These are phyloP conservation scores for Tragelaphus strepsiceros DNA, from an alignment of 2,113 vertebrate species.

Conservation along the genomic window DNA sequence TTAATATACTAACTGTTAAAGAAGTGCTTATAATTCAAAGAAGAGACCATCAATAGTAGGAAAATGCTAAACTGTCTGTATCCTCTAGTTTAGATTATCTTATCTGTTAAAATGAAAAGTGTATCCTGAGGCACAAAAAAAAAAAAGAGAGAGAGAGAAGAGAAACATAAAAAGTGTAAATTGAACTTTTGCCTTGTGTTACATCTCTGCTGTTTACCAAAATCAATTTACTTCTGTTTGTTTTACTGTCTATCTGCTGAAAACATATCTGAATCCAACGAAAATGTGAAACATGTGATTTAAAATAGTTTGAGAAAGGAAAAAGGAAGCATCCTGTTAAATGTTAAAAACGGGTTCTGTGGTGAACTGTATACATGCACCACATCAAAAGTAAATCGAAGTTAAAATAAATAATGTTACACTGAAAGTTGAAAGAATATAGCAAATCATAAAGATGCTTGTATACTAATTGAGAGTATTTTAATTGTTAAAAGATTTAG, in stretches of 20 bases:
- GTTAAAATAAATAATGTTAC: conserved; percentile 76
- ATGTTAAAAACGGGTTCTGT: conserved; percentile 66
- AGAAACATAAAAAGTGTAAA: conserved; percentile 50
- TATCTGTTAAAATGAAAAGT: conserved; percentile 38
- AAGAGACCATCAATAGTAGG: neutral
- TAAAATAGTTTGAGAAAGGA: conserved; percentile 60
- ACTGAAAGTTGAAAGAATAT: conserved; percentile 76
- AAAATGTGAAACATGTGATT: conserved; percentile 70
- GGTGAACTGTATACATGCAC: conserved; percentile 70
- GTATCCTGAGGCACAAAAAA: neutral
- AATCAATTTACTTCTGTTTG: conserved; percentile 71
- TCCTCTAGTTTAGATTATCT: conserved; percentile 9
- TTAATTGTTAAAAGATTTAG: conserved; percentile 76
- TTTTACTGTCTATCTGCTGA: conserved; percentile 55
- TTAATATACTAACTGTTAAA: neutral
- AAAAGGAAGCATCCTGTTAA: conserved; percentile 64
- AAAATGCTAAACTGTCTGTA: neutral
- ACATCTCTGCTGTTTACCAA: conserved; percentile 58
- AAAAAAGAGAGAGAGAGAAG: neutral
- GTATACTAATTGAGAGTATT: conserved; percentile 74
- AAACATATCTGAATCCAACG: conserved; percentile 62
- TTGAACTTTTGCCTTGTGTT: conserved; percentile 59
- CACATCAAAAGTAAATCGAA: conserved; percentile 74
- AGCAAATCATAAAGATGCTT: conserved; percentile 73
- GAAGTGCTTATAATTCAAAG: neutral